Conservation (phyloP, 2,888 invertebrate genomes). For the Dorcus hopei region DNA sequence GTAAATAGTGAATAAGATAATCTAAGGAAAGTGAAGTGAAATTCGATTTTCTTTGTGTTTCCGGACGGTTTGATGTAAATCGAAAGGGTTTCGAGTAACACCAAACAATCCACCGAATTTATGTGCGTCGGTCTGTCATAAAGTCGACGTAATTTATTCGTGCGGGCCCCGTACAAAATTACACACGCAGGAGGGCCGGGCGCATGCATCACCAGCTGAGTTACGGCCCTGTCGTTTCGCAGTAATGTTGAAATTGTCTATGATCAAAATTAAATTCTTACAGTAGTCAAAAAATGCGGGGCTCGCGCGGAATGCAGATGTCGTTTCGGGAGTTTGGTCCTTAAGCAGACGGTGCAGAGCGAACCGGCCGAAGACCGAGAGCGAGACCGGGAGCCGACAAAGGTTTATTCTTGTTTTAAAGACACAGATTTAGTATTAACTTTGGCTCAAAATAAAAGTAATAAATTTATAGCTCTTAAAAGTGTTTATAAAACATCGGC, state of each 20-base stretch:
- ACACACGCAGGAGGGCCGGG: constrained; percentile 1
- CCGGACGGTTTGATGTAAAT: too few relatives aligned
- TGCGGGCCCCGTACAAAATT: neutral
- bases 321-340: constrained; percentile 33
- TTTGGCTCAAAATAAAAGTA: constrained; percentile 45
- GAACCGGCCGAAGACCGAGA: constrained; percentile 16
- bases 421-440: constrained; percentile 49
- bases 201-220: constrained; percentile 14
- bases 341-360: constrained; percentile 27
- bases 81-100: too few relatives aligned
- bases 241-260: constrained; percentile 32
- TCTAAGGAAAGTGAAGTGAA: too few relatives aligned
- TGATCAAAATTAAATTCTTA: constrained; percentile 46
- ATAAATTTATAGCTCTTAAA: constrained; percentile 47
- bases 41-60: too few relatives aligned
- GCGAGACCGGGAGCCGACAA: constrained; percentile 42
- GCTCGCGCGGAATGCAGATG: constrained; percentile 37
- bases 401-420: constrained; percentile 42
- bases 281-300: constrained; percentile 49
- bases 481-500: constrained; percentile 47
- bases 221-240: constrained; percentile 24
- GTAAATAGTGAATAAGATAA: too few relatives aligned
- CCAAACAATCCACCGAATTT: too few relatives aligned
- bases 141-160: neutral
- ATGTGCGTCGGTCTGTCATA: too few relatives aligned